Evolutionary conservation across 2,888 invertebrate species (phyloP).

Genomic region (Cataglyphis livida): DNA sequence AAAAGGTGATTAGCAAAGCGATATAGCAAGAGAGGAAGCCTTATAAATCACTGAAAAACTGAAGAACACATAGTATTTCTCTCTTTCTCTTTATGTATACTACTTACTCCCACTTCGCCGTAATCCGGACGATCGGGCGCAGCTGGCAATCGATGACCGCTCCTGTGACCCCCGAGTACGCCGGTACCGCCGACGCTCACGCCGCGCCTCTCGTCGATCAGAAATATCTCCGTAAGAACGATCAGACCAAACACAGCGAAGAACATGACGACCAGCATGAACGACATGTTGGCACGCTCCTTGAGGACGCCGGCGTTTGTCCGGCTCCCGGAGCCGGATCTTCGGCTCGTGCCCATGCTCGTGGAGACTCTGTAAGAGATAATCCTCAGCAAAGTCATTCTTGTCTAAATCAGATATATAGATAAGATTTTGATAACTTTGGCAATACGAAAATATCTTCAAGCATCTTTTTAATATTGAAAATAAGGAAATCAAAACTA

Average conservation of each 20-base stretch:
- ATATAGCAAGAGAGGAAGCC: background rate
- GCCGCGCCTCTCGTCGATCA: constrained; percentile 88
- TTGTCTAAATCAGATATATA: background rate
- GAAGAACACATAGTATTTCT: background rate
- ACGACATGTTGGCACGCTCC: constrained; percentile 95
- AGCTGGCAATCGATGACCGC: constrained; percentile 86
- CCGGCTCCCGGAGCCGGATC: constrained; percentile 85
- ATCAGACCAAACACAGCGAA: constrained; percentile 95
- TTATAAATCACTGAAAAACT: background rate
- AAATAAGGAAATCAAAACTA: background rate
- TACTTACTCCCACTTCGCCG: constrained; percentile 88
- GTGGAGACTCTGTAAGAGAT: constrained; percentile 68
- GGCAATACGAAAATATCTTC: background rate
- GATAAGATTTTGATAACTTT: background rate
- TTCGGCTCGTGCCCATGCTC: constrained; percentile 85
- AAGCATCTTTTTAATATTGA: background rate
- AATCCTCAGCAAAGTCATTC: background rate
- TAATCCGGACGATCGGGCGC: constrained; percentile 88
- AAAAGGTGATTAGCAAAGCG: constrained; percentile 9
- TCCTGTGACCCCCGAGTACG: constrained; percentile 86
- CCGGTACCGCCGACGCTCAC: constrained; percentile 87
- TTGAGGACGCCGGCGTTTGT: constrained; percentile 87
- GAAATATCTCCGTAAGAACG: constrained; percentile 94
- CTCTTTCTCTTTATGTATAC: constrained; percentile 56
- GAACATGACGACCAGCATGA: constrained; percentile 96